Conservation (phyloP, 2,797 vertebrate genomes). For the Periparus ater region DNA sequence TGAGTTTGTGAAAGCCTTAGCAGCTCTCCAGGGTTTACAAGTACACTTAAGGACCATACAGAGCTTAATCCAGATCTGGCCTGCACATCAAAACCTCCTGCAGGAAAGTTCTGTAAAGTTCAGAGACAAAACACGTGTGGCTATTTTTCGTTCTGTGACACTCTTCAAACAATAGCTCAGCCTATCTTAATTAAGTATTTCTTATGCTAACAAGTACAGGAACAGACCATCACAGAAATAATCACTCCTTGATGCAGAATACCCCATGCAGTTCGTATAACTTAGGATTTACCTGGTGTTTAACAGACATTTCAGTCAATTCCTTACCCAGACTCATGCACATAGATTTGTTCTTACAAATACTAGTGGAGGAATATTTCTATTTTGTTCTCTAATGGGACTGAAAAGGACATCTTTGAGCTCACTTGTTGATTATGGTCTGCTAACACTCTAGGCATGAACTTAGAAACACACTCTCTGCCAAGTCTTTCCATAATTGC, state of each 20-base stretch:
- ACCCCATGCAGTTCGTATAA: rapidly evolving
- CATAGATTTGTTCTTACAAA: background rate
- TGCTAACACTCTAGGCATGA: background rate
- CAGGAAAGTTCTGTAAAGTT: background rate
- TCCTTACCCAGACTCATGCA: background rate
- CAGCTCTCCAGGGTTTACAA: background rate
- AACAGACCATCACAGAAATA: background rate
- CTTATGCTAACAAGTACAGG: background rate
- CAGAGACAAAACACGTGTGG: rapidly evolving
- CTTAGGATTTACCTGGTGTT: rapidly evolving
- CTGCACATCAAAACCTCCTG: background rate
- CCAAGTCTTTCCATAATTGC: background rate
- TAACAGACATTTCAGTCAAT: background rate
- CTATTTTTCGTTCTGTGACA: background rate
- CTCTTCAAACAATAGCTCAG: background rate
- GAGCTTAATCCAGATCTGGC: background rate
- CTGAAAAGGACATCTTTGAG: background rate
- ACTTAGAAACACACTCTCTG: background rate
- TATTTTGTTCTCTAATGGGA: background rate
- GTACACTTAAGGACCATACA: background rate
- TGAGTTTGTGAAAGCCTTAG: background rate
- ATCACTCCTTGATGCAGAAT: background rate
- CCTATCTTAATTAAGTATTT: background rate
- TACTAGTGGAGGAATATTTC: background rate
- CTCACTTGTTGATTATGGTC: background rate